Base-by-base conservation (phyloP, 2,888 invertebrate species). In the Limnephilus auricula region DNA sequence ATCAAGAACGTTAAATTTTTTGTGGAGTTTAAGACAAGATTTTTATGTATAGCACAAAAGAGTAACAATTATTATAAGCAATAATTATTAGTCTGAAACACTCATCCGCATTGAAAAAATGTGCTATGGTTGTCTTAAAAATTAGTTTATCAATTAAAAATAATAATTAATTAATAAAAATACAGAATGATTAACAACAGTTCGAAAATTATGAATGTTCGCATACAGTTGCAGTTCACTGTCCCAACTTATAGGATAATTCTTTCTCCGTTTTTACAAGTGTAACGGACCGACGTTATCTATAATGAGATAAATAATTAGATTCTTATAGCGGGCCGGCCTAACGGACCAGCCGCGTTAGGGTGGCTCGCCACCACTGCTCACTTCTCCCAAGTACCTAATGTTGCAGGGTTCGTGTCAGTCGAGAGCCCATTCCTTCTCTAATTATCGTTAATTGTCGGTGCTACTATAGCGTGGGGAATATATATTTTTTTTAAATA, bases 361-460 rank as follows among this genome's bases (percentile, higher is more conserved):
- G 65, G 65, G 65, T 65, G 65, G 65, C 65, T 65, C 13, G 40
- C 45, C 45, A 83, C 83, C 83, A 83, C 34, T 18, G 30, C 34
- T 83, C 32, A 18, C 31, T 6, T 9, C 30, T 32, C 31, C 2
- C 83, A 25, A n/a, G n/a, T n/a, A 34, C 37, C 25, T 32, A 80
- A 80, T 15, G 86, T 31, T 86, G 40, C 86, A n/a, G 45, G 34
- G 87, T 88, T 88, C 78, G 87, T 88, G 87, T 79, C 40, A 18
- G 30, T 40, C 34, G 87, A 78, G 25, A 78, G 79, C 78, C 34
- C 34, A 79, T 78, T 79, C 34, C 87, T 65, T 18, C 86, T 40
- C 83, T 90, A 90, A 90, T 90, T 86, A 90, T 78, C 65, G 86
- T 90, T 90, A 90, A 90, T 90, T 90, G 90, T 87, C 80, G 40